A percentile compares a stretch with the other conserved stretches of the same genome.
Evolutionary conservation across 2,888 invertebrate species (phyloP).

Genomic region (Oscheius sp.): DNA sequence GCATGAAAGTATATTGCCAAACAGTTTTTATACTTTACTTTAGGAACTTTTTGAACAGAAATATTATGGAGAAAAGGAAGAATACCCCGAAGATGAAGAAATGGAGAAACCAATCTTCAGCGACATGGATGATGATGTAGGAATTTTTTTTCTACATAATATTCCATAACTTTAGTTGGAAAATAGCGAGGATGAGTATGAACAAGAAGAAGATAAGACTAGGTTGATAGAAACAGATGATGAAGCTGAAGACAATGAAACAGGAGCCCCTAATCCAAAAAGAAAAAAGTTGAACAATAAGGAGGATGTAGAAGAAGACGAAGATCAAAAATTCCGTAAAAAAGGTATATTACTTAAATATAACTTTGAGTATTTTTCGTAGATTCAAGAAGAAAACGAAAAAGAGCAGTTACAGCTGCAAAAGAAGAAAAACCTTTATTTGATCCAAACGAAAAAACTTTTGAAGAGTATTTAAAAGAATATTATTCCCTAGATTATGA

Average conservation of each 20-base stretch:
- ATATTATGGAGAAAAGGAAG: conserved; percentile 76
- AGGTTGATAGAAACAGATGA: conserved; percentile 38
- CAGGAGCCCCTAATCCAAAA: neutral
- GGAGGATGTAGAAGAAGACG: neutral
- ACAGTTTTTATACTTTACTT: neutral
- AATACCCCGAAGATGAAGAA: conserved; percentile 73
- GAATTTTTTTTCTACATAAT: conserved; percentile 23
- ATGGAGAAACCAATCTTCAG: conserved; percentile 83
- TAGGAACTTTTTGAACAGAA: conserved; percentile 11
- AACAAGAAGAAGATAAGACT: conserved; percentile 31
- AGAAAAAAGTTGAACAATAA: neutral
- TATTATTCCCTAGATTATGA: conserved; percentile 94
- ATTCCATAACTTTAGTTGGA: neutral
- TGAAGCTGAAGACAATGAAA: neutral
- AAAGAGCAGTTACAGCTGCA: conserved; percentile 82
- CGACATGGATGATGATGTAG: conserved; percentile 71
- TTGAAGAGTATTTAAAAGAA: conserved; percentile 88
- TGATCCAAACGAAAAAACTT: conserved; percentile 81
- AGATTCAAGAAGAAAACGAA: conserved; percentile 56
- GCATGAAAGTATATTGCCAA: conserved; percentile 54
- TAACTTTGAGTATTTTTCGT: too few species aligned
- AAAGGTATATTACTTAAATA: too few species aligned
- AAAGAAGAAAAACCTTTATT: conserved; percentile 83
- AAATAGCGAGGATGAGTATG: neutral
- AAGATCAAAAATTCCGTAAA: too few species aligned